Base-by-base conservation (phyloP, 2,797 vertebrate genomes). In the Takifugu rubripes region DNA sequence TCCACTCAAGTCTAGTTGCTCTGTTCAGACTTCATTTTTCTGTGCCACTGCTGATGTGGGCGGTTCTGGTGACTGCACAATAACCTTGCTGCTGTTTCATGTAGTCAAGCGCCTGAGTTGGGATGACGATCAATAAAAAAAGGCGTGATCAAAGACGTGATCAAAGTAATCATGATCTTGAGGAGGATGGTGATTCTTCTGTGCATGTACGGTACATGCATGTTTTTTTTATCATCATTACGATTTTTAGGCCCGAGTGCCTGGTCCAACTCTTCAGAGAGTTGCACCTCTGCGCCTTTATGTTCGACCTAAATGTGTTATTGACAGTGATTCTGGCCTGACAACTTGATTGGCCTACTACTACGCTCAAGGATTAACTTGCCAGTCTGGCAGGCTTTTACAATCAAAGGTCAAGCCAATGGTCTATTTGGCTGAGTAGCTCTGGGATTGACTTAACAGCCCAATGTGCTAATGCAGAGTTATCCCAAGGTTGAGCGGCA, bases 31-130 rank as follows among this genome's bases (percentile, higher is more conserved):
- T 86, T 83, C 58, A 67, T 82, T 75, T 83, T 72, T 82, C 67
- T 68, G 66, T 78, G 78, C 77, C 81, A 76, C 75, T 83, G 84
- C 82, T 78, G 74, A 81, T 83, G 87, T 88, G 83, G 86, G 84
- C 83, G 87, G 85, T 85, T 88, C 78, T 77, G 80, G 79, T 83
- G 81, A 82, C 84, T 87, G 83, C 85, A 82, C 84, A 82, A 66
- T 87, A 85, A 84, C 87, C 85, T 84, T 78, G 79, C 69, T 50
- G 29, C 67, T 58, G 69, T 77, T 73, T 79, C 72, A 64, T 57
- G 25, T 79, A 77, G 76, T 83, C 72, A 72, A 79, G 77, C 77
- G 77, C 72, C 66, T 62, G 56, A 76, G 74, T 75, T 82, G 70
- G 67, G 66, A 74, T 63, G 47, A n/a, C 56, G 2, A 87, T 89